Evolutionary conservation across 2,888 invertebrate genomes (phyloP), one percentile per base, ranked within the genome.

Genomic region (Cylindroiulus punctatus): DNA sequence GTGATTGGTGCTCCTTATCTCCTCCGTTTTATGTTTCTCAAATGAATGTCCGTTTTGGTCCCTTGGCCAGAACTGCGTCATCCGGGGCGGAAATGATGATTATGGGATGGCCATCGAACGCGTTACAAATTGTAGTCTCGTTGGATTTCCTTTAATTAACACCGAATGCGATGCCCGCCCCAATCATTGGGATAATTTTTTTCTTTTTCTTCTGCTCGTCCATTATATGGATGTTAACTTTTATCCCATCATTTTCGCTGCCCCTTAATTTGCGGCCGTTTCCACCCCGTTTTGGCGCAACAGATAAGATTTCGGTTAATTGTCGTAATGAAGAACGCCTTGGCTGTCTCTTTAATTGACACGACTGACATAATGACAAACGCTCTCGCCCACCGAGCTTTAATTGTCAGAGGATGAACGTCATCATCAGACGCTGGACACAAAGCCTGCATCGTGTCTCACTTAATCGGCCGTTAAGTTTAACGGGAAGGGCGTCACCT

Each of bases 81-180:
- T 47, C n/a, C 47, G 47, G 47, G 2, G 47, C 47, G 47, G 47
- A 47, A 47, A 12, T 47, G 47, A 47, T 47, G 14, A 47, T 47
- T 47, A 47, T 47, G 47, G 47, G 47, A 47, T 47, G 17, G 47
- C 47, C 4, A 17, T 47, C n/a, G n/a, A n/a, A n/a, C 2, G 47
- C 17, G 14, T 47, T 47, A 47, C 47, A 47, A 47, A 47, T 47
- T 47, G 47, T 47, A 47, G 17, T 47, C 47, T 47, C 17, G 14
- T 47, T 47, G 47, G 47, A 47, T 47, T 47, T 47, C 47, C 47
- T 47, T 47, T 47, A 47, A 47, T 47, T 47, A 47, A 47, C 47
- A 47, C 47, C 47, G 47, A 47, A 47, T 47, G 47, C 12, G 17
- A 47, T 12, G 47, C 12, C 14, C 17, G 47, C 2, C 4, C 47